A percentile compares a stretch with the other conserved stretches of the same genome.
phyloP scores from a whole-genome alignment of 2,888 invertebrate species.

The Ceratothoa steindachneri region DNA sequence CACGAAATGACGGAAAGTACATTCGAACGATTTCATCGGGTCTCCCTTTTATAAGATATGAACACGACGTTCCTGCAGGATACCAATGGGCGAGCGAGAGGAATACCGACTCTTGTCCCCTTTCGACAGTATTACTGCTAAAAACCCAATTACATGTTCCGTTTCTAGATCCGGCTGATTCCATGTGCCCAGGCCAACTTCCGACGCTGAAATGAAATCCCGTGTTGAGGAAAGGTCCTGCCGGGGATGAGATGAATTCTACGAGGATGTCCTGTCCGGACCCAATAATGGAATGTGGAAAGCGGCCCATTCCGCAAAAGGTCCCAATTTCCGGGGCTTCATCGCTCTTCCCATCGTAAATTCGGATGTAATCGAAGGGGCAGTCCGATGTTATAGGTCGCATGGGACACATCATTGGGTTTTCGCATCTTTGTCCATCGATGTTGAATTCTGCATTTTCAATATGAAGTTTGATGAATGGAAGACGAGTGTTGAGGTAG shows the following conservation, averaged over 20 bases:
- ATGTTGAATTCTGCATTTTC: conserved; percentile 92
- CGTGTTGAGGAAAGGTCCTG: conserved; percentile 73
- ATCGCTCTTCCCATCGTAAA: conserved; percentile 90
- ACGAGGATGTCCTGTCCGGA: conserved; percentile 61
- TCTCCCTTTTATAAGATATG: conserved; percentile 80
- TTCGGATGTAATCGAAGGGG: conserved; percentile 95
- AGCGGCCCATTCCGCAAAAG: conserved; percentile 94
- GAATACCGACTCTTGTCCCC: conserved; percentile 72
- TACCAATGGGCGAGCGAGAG: conserved; percentile 91
- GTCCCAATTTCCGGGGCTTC: conserved; percentile 87
- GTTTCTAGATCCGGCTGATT: conserved; percentile 73
- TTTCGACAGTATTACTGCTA: conserved; percentile 70
- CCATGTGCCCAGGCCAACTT: conserved; percentile 88
- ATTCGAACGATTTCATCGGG: conserved; percentile 81
- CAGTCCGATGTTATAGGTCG: conserved; percentile 84
- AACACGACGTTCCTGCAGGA: conserved; percentile 86
- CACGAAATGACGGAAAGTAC: conserved; percentile 85
- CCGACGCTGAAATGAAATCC: conserved; percentile 93
- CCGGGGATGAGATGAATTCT: conserved; percentile 51
- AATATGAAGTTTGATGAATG: conserved; percentile 78
- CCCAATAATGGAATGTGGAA: conserved; percentile 88
- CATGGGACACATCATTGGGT: conserved; percentile 92
- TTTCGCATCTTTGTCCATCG: conserved; percentile 87
- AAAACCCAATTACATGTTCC: conserved; percentile 82
- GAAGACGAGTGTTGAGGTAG: conserved; percentile 78